A percentile compares a stretch with the other conserved stretches of the same genome.
These are phyloP conservation scores for Lamprologus tigripictilis DNA, from an alignment of 2,113 vertebrate species.

Conservation along the genomic window DNA sequence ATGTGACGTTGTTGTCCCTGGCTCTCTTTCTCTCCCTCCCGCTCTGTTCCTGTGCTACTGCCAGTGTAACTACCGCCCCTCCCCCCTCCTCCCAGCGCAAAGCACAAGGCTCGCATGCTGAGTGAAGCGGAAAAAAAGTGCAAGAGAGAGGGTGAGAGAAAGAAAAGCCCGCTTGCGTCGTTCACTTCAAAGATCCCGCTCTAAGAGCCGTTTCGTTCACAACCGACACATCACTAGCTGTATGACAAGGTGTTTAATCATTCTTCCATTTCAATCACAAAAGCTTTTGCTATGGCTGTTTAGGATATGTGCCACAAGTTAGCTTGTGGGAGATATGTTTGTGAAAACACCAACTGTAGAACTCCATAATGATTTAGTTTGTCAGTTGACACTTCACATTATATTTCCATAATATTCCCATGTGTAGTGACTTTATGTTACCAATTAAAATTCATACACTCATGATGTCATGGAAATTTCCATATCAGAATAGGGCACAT, in stretches of 20 bases:
- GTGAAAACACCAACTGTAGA: background rate
- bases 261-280: background rate
- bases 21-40: fast-evolving
- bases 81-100: fast-evolving
- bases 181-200: fast-evolving
- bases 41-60: too few relatives aligned
- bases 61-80: too few relatives aligned
- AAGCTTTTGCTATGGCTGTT: background rate
- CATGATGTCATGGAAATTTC: background rate
- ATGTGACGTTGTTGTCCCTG: fast-evolving
- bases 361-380: background rate
- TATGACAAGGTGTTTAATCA: background rate
- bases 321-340: background rate
- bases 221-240: fast-evolving
- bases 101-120: fast-evolving
- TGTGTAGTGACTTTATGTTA: background rate
- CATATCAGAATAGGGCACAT: background rate
- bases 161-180: fast-evolving
- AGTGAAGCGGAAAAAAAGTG: too few relatives aligned
- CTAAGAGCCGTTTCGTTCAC: fast-evolving
- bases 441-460: background rate
- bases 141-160: too few relatives aligned
- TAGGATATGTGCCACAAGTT: background rate
- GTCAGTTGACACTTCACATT: background rate
- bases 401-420: background rate